Percentiles rank a stretch among this genome's conserved stretches.
These are phyloP conservation scores for Polydrusus cervinus DNA, from an alignment of 2,888 invertebrate genomes.

Conservation along the genomic window DNA sequence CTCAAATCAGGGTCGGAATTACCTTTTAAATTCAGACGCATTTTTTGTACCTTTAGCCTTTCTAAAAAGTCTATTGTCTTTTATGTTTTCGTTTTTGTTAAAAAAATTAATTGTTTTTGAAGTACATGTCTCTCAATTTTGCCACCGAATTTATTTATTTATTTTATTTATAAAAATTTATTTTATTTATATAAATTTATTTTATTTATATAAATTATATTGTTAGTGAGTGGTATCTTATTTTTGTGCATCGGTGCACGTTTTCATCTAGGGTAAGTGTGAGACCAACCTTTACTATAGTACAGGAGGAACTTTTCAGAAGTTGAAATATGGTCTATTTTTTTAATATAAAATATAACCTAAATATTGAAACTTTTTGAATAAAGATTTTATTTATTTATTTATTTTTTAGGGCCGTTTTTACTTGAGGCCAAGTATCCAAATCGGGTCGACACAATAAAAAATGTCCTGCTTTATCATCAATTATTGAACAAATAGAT, in stretches of 20 bases:
- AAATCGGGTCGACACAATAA: slow-evolving; percentile 38
- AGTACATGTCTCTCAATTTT: slow-evolving; percentile 11
- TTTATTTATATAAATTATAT: no score
- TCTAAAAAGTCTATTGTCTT: slow-evolving; percentile 25
- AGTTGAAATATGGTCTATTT: no score
- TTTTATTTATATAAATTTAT: no score
- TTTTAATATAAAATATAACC: no score
- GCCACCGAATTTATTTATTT: not conserved
- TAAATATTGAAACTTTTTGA: no score
- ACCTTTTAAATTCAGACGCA: not conserved
- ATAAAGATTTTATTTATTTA: no score
- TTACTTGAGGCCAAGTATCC: slow-evolving; percentile 32
- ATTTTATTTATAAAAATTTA: no score
- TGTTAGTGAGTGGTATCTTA: no score
- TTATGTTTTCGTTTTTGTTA: slow-evolving; percentile 12
- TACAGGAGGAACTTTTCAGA: no score
- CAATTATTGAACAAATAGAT: slow-evolving; percentile 37
- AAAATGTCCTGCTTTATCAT: slow-evolving; percentile 37
- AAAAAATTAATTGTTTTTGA: slow-evolving; percentile 1
- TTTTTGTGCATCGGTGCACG: no score
- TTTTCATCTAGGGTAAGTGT: no score
- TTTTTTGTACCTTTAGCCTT: slow-evolving; percentile 15
- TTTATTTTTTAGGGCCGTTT: slow-evolving; percentile 16
- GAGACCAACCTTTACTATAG: no score
- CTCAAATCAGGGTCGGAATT: not conserved